phyloP scores from a whole-genome alignment of 2,797 vertebrate species.

The Picus viridis region DNA sequence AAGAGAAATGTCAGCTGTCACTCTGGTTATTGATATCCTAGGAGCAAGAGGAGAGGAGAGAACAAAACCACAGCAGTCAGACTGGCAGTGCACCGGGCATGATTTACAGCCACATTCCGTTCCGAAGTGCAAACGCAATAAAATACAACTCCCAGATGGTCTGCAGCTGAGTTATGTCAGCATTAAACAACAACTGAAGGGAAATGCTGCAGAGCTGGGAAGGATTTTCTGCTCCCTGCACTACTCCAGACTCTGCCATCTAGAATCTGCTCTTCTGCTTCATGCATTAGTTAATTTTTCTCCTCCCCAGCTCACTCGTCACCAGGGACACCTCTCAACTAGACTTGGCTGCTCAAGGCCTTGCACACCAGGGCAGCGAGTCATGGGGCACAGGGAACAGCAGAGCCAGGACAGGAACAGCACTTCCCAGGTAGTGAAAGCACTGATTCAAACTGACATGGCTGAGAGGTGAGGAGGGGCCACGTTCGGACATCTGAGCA shows the following conservation, averaged over 20 bases:
- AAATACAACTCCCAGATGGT: background rate
- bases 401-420: background rate
- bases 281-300: background rate
- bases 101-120: conserved; percentile 21
- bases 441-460: background rate
- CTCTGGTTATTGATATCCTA: conserved; percentile 98
- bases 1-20: conserved; percentile 98
- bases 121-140: background rate
- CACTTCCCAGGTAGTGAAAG: background rate
- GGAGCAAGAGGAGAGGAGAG: conserved; percentile 69
- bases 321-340: background rate
- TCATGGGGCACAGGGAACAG: background rate
- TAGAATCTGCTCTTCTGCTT: background rate
- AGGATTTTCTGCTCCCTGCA: background rate
- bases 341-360: too few species aligned
- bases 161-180: background rate
- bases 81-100: background rate
- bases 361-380: background rate
- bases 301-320: background rate
- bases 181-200: background rate
- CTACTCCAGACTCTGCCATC: background rate
- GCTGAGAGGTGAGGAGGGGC: background rate
- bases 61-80: conserved; percentile 43
- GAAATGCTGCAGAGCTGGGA: background rate
- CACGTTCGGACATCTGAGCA: background rate